Conservation (phyloP, 2,888 invertebrate genomes). For the Altica lythri region DNA sequence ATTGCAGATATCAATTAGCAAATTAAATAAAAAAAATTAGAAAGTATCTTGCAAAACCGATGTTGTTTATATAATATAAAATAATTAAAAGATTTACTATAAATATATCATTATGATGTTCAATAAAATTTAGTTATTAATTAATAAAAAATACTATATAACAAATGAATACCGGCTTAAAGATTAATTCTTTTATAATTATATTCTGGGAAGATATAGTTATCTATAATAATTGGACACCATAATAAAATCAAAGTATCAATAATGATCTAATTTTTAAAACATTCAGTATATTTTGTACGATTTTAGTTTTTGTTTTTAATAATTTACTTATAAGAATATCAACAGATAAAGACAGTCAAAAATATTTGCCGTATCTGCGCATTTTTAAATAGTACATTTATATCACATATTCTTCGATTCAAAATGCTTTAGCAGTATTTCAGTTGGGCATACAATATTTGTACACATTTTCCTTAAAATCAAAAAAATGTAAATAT, state of each 20-base stretch:
- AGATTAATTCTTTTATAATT: not conserved
- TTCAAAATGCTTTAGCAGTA: conserved; percentile 38
- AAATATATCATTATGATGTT: too few species aligned
- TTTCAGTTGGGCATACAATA: conserved; percentile 11
- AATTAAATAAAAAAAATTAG: too few species aligned
- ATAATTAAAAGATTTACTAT: too few species aligned
- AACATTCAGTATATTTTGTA: conserved; percentile 36
- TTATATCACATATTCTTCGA: conserved; percentile 44
- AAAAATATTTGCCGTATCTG: conserved; percentile 39
- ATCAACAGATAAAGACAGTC: conserved; percentile 36
- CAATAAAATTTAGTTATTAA: too few species aligned
- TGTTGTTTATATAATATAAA: too few species aligned
- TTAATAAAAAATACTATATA: too few species aligned
- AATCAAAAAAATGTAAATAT: too few species aligned
- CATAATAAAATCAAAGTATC: conserved; percentile 19
- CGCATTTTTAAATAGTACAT: conserved; percentile 42
- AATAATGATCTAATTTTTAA: conserved; percentile 25
- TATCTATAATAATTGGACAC: conserved; percentile 17
- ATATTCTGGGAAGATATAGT: not conserved
- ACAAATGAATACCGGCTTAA: too few species aligned
- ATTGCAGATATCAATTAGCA: too few species aligned
- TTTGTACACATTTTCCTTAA: too few species aligned
- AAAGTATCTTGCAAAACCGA: too few species aligned
- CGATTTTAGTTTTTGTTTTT: conserved; percentile 30
- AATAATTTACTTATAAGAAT: conserved; percentile 35